Conservation (phyloP, 92 coral and sea anemone species). For the Ricordea florida region DNA sequence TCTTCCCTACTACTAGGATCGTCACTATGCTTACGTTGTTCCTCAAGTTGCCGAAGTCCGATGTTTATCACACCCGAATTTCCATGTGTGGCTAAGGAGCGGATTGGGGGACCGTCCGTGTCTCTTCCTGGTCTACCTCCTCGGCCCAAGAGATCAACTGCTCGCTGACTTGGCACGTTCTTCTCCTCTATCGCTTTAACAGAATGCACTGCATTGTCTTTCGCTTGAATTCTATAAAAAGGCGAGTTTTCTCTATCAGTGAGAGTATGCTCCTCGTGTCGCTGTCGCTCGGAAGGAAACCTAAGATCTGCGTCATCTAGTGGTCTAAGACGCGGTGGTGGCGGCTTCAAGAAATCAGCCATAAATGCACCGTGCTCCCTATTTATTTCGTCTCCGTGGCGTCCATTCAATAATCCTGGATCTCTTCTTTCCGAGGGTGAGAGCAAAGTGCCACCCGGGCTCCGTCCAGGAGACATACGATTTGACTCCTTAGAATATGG, state of each 20-base stretch:
- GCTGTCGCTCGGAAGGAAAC: constrained; percentile 58
- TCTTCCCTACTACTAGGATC: constrained; percentile 55
- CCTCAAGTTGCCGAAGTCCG: constrained; percentile 58
- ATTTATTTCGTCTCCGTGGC: constrained; percentile 40
- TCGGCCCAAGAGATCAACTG: constrained; percentile 14
- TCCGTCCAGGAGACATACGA: constrained; percentile 54
- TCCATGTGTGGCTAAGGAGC: constrained; percentile 63
- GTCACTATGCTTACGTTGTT: constrained; percentile 52
- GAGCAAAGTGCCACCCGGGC: constrained; percentile 17
- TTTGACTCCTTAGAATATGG: constrained; percentile 62
- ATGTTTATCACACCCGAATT: constrained; percentile 63
- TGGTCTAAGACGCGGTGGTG: constrained; percentile 88
- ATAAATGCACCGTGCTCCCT: constrained; percentile 57
- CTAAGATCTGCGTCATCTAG: constrained; percentile 74
- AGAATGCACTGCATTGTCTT: constrained; percentile 63
- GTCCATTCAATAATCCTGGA: too few species aligned
- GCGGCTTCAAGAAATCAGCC: constrained; percentile 73
- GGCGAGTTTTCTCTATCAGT: constrained; percentile 48
- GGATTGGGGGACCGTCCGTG: not conserved
- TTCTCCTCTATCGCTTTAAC: constrained; percentile 64
- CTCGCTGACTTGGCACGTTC: constrained; percentile 18
- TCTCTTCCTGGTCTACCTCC: constrained; percentile 25
- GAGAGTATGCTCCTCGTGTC: constrained; percentile 65
- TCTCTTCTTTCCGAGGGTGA: constrained; percentile 73
- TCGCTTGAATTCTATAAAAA: constrained; percentile 28